Evolutionary conservation across 2,113 vertebrate species (phyloP), one percentile per base, ranked within the genome.

Genomic region (Datnioides undecimradiatus): DNA sequence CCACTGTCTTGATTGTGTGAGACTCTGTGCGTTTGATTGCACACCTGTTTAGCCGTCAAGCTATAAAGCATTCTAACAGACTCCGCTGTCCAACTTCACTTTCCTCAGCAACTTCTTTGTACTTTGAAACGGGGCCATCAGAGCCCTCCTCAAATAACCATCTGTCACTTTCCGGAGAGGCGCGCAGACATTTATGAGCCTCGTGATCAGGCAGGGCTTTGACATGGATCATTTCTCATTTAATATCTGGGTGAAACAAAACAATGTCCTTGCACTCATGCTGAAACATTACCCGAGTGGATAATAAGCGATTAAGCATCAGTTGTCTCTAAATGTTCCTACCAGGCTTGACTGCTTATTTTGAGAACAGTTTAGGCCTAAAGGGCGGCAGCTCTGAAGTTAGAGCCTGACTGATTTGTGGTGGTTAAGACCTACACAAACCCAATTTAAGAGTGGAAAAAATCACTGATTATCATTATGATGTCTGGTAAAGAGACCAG

Each of bases 161-260:
- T 43, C 48, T 54, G 11, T 80, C 69, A 76, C 55, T 60, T 71
- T 49, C 41, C 58, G 73, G 48, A 68, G 49, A 84, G 29, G 19
- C 40, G 33, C 60, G n/a, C 16, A 17, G 62, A 73, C 21, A 34
- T 65, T 67, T 48, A 74, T 62, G 36, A 27, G 40, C 36, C n/a
- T n/a, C 13, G n/a, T n/a, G n/a, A n/a, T n/a, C n/a, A n/a, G n/a
- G n/a, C n/a, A n/a, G n/a, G 58, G 38, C 81, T 76, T 70, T 85
- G 84, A 73, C 82, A 84, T 67, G 65, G 79, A 87, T 85, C 73
- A 80, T 87, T 88, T 87, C 65, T 85, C 73, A 80, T 78, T 67
- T 72, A 85, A 78, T 71, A 82, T 80, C 73, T 69, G 79, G 81
- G 76, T 27, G 73, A 85, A 82, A 70, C 68, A 57, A 82, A 72